Evolutionary conservation across 2,888 invertebrate species (phyloP), one percentile per base, ranked within the genome.

Genomic region (Ichneumoninae sp.): DNA sequence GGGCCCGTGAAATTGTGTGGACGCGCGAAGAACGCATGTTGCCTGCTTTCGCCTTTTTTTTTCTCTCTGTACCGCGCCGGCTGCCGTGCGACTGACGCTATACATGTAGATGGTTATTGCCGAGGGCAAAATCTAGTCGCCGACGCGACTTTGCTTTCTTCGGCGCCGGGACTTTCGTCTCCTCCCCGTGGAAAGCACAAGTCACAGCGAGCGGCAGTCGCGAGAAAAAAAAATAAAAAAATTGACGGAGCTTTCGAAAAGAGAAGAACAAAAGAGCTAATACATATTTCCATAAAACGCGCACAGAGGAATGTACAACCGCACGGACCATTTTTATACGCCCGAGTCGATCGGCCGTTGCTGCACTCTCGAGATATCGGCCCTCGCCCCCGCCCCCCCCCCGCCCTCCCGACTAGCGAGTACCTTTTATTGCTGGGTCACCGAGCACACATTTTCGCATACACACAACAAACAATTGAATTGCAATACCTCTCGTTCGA

Each of bases 401-500:
- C 44, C 3, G 0, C 13, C 10, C 4, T 3, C 33, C 50, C 54
- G 52, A 57, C 19, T 36, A 16, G 69, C 47, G 26, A 36, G 65
- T 52, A 47, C 65, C 33, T 81, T 78, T 82, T 81, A 82, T 84
- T 79, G 79, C 78, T 75, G 82, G 84, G 84, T 84, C 84, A 84
- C 74, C 57, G 84, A 78, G 22, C 80, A 52, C 71, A 62, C 77
- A 54, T 84, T 84, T 81, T 80, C 66, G 22, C 47, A 44, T 36
- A 54, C 54, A 57, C 75, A 13, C 30, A 19, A 10, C 79, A 66
- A 81, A 84, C 76, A 75, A 84, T 71, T 74, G 47, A 78, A 54
- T 65, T 30, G 74, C 75, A 71, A 65, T 75, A n/a, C 33, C 26
- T 13, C 62, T 44, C 44, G 36, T 16, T 19, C 7, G 19, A 70